phyloP scores from a whole-genome alignment of 2,113 vertebrate species.

The Thamnophis sirtalis region DNA sequence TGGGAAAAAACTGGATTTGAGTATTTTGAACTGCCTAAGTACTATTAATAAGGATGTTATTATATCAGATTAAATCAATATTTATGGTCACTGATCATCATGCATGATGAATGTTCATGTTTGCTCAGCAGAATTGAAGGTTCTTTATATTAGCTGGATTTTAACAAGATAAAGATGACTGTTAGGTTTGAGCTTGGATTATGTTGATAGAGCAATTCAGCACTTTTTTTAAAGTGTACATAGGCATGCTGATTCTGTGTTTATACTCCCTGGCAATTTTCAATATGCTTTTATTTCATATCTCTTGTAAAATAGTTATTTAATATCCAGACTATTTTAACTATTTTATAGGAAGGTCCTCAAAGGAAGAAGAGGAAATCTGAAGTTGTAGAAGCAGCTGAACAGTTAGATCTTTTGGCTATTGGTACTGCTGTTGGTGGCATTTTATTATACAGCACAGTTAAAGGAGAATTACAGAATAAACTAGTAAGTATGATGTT shows the following conservation, averaged over 20 bases:
- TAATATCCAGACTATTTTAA: not conserved
- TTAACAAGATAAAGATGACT: not conserved
- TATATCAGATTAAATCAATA: not conserved
- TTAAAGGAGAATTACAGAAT: constrained; percentile 90
- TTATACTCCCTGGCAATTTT: not conserved
- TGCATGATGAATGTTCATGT: not conserved
- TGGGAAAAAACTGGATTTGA: not conserved
- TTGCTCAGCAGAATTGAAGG: not conserved
- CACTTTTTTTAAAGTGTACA: not conserved
- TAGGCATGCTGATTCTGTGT: not conserved
- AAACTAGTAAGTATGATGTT: constrained; percentile 80
- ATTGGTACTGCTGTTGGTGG: constrained; percentile 92
- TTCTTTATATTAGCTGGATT: not conserved
- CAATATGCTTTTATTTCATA: not conserved
- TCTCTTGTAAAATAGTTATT: not conserved
- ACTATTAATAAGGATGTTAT: not conserved
- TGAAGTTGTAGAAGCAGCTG: constrained; percentile 72
- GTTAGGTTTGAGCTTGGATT: not conserved
- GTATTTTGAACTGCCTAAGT: not conserved
- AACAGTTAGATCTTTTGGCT: constrained; percentile 86
- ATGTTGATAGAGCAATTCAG: not conserved
- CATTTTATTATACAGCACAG: constrained; percentile 92
- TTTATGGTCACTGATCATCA: not conserved
- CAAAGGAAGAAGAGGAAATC: constrained; percentile 97
- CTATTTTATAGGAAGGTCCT: constrained; percentile 82